Base-by-base conservation (phyloP, 2,113 vertebrate genomes). In the Clarias batrachus region DNA sequence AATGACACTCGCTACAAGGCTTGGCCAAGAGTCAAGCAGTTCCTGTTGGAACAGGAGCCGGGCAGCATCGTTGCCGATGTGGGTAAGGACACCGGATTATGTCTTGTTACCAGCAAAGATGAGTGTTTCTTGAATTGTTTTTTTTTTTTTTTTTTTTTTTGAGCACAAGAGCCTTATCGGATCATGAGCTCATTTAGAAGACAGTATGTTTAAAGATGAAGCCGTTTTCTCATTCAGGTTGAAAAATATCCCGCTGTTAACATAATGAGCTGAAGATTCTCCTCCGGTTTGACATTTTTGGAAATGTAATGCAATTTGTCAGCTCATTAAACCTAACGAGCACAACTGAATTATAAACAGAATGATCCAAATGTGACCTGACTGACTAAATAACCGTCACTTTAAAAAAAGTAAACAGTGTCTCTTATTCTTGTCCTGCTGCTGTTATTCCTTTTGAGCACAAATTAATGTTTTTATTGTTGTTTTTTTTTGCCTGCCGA, bases 51-150 rank as follows among this genome's bases (percentile, higher is more conserved):
- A 84, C 93, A 94, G 88, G 90, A 94, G 88, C 92, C 93, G 0
- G 94, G 95, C 70, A 96, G 95, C 91, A 92, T 96, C 52, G 90
- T 95, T n/a, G 95, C 94, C 48, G 95, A 95, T 84, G 91, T 96
- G 33, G 95, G 94, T 96, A 87, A 89, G 94, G 90, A 60, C 13
- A 25, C 10, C 27, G 2, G 11, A 1, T 81, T 74, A 23, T n/a
- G 12, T 63, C 66, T 57, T 25, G 14, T 62, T 62, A 41, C 30
- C 11, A 25, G 57, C 19, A 81, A 14, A 81, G 14, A 78, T 78
- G 52, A 68, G 21, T 48, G n/a, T 37, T 8, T 59, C 68, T 3
- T 16, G 56, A 48, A 48, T 48, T 48, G 8, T 8, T 48, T 48
- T 41, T 6, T 41, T 41, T 56, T 4, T 66, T 83, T 21, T 78